Conservation (phyloP, 2,113 vertebrate genomes). For the Muntiacus muntjak region DNA sequence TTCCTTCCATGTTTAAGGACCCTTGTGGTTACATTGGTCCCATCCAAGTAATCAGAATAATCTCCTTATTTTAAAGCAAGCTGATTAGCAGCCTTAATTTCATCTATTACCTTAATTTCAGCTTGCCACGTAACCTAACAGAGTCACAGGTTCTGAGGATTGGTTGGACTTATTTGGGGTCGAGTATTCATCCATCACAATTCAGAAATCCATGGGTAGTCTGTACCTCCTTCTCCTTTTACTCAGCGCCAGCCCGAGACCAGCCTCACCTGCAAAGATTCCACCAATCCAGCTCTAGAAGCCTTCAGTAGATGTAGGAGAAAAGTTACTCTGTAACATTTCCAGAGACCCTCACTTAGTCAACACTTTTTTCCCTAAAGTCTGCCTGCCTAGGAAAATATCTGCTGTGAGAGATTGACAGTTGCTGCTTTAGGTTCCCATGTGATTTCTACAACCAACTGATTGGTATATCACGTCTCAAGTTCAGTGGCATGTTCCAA, state of each 20-base stretch:
- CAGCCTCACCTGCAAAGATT: not conserved
- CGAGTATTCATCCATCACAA: not conserved
- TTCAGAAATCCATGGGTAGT: not conserved
- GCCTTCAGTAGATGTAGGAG: not conserved
- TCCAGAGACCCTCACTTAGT: not conserved
- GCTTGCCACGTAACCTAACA: not conserved
- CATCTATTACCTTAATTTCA: not conserved
- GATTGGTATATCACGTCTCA: not conserved
- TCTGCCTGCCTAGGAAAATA: not conserved
- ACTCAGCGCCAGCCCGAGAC: not conserved
- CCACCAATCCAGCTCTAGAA: not conserved
- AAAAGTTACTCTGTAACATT: not conserved
- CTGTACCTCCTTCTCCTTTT: not conserved
- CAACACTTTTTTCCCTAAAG: not conserved
- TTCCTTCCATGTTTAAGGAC: not conserved
- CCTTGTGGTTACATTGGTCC: not conserved
- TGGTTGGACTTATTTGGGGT: not conserved
- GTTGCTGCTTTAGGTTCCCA: not conserved
- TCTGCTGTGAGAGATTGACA: not conserved
- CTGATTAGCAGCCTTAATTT: not conserved
- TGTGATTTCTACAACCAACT: not conserved
- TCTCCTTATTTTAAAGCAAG: not conserved
- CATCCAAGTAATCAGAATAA: not conserved
- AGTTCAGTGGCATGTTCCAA: not conserved
- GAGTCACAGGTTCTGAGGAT: not conserved